Evolutionary conservation across 2,113 vertebrate genomes (phyloP), one percentile per base, ranked within the genome.

Genomic region (Pangasianodon hypophthalmus): DNA sequence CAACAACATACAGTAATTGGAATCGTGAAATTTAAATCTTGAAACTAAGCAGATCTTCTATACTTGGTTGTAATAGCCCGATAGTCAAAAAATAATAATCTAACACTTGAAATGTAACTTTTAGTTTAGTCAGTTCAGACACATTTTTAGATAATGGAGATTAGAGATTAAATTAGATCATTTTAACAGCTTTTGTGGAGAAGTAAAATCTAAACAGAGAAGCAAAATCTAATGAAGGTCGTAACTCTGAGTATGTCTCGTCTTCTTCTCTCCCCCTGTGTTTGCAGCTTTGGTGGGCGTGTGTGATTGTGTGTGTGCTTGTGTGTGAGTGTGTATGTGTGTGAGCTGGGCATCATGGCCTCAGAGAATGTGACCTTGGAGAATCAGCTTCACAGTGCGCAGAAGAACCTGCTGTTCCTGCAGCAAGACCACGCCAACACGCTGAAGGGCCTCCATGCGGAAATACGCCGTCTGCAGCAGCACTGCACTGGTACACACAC

Each of bases 341-440:
- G 21, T 86, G 91, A 79, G 83, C 86, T 81, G 91, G 90, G 92
- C 90, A 94, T 93, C 93, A 99, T 99, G 98, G 98, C 98, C 7
- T 94, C 97, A 0, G 94, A 92, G 90, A 95, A 94, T 26, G 94
- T 97, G 4, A 97, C 96, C 92, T 95, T 99, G 96, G 98, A 99
- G 95, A 99, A 98, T 93, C 98, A 99, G 95, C 94, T 99, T 82
- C 97, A 99, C 83, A 99, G 98, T 0, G 97, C 98, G 2, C 98
- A 99, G 96, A 99, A 99, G 93, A 99, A 99, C 92, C 97, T 99
- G 88, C 92, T 98, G 44, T 99, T 99, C 90, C 97, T 99, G 13
- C 98, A 99, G 95, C 96, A 98, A 84, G 98, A 99, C 67, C 98
- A 99, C 0, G 97, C 98, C 90, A 96, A 89, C 94, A 99, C 98